These are phyloP conservation scores for Gasteruption jaculator DNA, from an alignment of 2,888 invertebrate genomes.

Conservation along the genomic window DNA sequence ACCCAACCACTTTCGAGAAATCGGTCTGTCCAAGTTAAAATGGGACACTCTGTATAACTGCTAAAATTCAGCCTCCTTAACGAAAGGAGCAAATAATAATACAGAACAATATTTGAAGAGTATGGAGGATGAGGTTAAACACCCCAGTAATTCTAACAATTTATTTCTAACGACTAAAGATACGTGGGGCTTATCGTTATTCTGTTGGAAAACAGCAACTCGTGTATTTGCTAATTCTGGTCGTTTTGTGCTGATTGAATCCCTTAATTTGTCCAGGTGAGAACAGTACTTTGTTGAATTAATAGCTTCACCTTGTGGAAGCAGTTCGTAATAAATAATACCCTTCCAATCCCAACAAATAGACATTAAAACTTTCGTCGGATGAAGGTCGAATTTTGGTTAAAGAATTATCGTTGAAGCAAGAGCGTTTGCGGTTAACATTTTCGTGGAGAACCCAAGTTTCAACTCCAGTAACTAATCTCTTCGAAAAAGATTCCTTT, in stretches of 20 bases:
- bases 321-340: constrained; percentile 1
- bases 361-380: constrained; percentile 5
- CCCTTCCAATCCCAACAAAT: constrained; percentile 11
- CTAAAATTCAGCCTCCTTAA: too few relatives aligned
- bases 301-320: constrained; percentile 5
- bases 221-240: constrained; percentile 9
- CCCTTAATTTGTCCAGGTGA: constrained; percentile 9
- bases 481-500: constrained; percentile 21
- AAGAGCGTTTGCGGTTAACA: constrained; percentile 11
- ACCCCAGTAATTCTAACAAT: constrained; percentile 8
- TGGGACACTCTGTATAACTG: too few relatives aligned
- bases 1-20: too few relatives aligned
- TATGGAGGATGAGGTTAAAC: constrained; percentile 10
- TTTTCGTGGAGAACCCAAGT: constrained; percentile 19
- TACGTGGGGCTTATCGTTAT: too few relatives aligned
- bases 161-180: too few relatives aligned
- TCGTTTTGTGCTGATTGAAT: constrained; percentile 2
- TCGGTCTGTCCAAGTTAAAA: too few relatives aligned
- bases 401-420: not conserved
- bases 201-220: constrained; percentile 7
- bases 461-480: constrained; percentile 20
- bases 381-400: constrained; percentile 4
- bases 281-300: constrained; percentile 1
- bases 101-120: constrained; percentile 8
- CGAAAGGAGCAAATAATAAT: constrained; percentile 7